phyloP scores from a whole-genome alignment of 2,888 invertebrate species.

The Andricus curvator region DNA sequence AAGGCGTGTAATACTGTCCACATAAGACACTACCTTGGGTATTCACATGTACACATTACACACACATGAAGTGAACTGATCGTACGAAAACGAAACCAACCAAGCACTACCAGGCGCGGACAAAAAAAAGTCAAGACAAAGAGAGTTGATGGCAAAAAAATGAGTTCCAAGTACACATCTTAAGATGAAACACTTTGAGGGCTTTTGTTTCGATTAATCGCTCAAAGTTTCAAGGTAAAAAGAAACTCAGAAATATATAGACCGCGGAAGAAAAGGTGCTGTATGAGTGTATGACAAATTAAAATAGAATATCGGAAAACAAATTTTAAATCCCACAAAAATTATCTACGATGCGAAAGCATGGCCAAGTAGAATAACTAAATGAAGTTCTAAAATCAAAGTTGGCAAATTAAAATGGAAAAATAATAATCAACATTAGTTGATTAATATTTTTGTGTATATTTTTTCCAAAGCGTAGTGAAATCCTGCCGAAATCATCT shows the following conservation, averaged over 20 bases:
- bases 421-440: too few relatives aligned
- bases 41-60: not conserved
- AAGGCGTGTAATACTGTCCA: conserved; percentile 2
- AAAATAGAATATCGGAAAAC: too few relatives aligned
- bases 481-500: too few relatives aligned
- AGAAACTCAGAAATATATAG: not conserved
- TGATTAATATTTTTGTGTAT: too few relatives aligned
- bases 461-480: too few relatives aligned
- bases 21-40: not conserved
- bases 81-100: conserved; percentile 11
- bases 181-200: conserved; percentile 26
- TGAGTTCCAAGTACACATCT: not conserved
- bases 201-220: conserved; percentile 16
- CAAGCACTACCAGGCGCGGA: conserved; percentile 20
- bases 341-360: too few relatives aligned
- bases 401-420: too few relatives aligned
- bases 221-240: not conserved
- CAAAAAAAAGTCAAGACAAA: conserved; percentile 32
- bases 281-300: too few relatives aligned
- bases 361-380: too few relatives aligned
- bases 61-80: not conserved
- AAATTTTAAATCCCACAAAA: too few relatives aligned
- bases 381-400: too few relatives aligned
- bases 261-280: too few relatives aligned
- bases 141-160: conserved; percentile 12